Conservation (phyloP, 2,888 invertebrate species). For the Sepiola atlantica region DNA sequence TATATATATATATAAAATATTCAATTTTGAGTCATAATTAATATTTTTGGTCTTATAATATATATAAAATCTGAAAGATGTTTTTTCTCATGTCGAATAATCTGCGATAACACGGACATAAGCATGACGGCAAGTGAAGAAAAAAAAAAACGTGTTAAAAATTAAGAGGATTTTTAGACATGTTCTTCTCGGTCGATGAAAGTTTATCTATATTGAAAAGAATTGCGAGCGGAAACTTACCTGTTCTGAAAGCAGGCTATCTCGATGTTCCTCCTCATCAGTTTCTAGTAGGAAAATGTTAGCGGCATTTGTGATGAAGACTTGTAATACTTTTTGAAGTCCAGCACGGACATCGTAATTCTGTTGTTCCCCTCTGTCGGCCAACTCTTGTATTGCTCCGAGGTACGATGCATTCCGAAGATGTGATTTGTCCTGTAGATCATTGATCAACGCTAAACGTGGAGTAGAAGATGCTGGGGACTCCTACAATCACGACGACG, state of each 20-base stretch:
- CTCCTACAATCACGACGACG: conserved; percentile 56
- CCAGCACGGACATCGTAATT: conserved; percentile 72
- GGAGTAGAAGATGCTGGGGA: conserved; percentile 60
- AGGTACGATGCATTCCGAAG: conserved; percentile 68
- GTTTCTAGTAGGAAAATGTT: conserved; percentile 84
- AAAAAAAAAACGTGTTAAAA: no score
- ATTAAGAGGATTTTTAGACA: no score
- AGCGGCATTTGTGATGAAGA: conserved; percentile 95
- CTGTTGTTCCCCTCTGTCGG: conserved; percentile 60
- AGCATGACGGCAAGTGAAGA: no score
- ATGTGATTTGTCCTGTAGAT: conserved; percentile 56
- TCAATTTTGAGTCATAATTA: no score
- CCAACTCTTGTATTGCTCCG: conserved; percentile 67
- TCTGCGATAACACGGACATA: no score
- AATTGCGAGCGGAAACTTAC: conserved; percentile 50
- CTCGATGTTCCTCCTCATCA: conserved; percentile 54
- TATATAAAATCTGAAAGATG: no score
- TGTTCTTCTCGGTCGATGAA: no score
- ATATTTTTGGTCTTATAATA: no score
- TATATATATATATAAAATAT: no score
- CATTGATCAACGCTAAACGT: conserved; percentile 51
- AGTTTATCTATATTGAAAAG: no score
- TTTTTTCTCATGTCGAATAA: no score
- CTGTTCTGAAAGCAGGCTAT: conserved; percentile 63
- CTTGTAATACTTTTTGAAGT: conserved; percentile 82